These are phyloP conservation scores for Euleptes europaea DNA, from an alignment of 2,113 vertebrate species.

Conservation along the genomic window DNA sequence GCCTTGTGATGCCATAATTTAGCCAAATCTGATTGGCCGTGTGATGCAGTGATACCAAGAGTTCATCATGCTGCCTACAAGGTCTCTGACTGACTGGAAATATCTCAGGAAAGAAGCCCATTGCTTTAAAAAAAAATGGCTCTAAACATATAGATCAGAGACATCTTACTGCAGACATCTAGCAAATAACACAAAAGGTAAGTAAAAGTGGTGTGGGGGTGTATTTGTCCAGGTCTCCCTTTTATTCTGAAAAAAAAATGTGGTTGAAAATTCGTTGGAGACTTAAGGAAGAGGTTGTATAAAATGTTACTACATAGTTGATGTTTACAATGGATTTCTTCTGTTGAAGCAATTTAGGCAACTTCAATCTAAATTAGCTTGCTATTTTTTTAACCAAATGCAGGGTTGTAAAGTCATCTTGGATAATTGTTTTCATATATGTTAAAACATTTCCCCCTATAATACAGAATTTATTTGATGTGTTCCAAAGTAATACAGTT, in stretches of 20 bases:
- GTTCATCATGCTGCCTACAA: neutral
- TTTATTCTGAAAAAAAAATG: neutral
- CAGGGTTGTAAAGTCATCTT: slow-evolving; percentile 58
- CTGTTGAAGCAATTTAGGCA: slow-evolving; percentile 7
- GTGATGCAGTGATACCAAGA: neutral
- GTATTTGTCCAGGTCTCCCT: neutral
- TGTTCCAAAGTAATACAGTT: slow-evolving; percentile 43
- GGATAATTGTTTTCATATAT: slow-evolving; percentile 14
- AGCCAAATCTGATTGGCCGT: neutral
- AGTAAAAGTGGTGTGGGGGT: neutral
- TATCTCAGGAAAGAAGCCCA: neutral
- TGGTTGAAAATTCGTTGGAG: neutral
- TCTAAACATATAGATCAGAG: neutral
- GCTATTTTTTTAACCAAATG: slow-evolving; percentile 45
- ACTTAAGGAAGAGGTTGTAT: slow-evolving; percentile 8
- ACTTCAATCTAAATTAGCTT: slow-evolving; percentile 51
- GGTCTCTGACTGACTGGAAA: neutral
- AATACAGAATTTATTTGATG: slow-evolving; percentile 31
- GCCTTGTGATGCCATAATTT: neutral
- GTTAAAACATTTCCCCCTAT: slow-evolving; percentile 26
- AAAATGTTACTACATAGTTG: slow-evolving; percentile 49
- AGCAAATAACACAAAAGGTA: neutral
- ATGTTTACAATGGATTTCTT: slow-evolving; percentile 51
- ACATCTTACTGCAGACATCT: neutral
- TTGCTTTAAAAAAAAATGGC: neutral